A percentile compares a stretch with the other conserved stretches of the same genome.
Evolutionary conservation across 1,140 invertebrate genomes (phyloP).

Genomic region (Pseudomyrmex dendroicus): DNA sequence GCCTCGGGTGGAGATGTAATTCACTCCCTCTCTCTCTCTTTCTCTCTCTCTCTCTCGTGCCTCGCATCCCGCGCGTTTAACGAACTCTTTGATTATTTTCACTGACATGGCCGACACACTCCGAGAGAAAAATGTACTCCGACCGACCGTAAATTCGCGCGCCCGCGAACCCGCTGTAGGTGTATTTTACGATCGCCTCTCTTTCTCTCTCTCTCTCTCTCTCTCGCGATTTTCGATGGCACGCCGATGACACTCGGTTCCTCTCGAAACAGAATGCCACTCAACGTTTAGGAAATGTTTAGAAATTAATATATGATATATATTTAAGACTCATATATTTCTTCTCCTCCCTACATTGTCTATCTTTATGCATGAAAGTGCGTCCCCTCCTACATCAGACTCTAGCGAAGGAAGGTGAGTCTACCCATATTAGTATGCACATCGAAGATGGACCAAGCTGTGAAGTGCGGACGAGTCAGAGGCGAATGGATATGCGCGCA

Average conservation of each 20-base stretch:
- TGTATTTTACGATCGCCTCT: not conserved
- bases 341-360: not conserved
- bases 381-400: not conserved
- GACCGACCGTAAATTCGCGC: conserved; percentile 47
- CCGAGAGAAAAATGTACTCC: conserved; percentile 48
- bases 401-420: not conserved
- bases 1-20: conserved; percentile 48
- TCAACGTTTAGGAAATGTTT: too few relatives aligned
- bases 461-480: conserved; percentile 51
- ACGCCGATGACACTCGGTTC: too few relatives aligned
- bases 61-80: conserved; percentile 42
- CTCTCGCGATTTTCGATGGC: conserved; percentile 9
- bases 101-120: conserved; percentile 50
- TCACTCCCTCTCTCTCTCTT: conserved; percentile 7
- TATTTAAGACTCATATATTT: not conserved
- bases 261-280: too few relatives aligned
- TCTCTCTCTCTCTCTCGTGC: not conserved
- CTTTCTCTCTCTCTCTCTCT: too few relatives aligned
- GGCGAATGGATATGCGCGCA: conserved; percentile 63
- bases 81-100: conserved; percentile 58
- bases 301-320: too few relatives aligned
- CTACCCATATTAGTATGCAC: not conserved
- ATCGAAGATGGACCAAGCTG: conserved; percentile 14
- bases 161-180: conserved; percentile 23
- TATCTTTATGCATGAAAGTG: not conserved